Evolutionary conservation across 1,140 invertebrate genomes (phyloP).

Genomic region (Leguminivora glycinivorella): DNA sequence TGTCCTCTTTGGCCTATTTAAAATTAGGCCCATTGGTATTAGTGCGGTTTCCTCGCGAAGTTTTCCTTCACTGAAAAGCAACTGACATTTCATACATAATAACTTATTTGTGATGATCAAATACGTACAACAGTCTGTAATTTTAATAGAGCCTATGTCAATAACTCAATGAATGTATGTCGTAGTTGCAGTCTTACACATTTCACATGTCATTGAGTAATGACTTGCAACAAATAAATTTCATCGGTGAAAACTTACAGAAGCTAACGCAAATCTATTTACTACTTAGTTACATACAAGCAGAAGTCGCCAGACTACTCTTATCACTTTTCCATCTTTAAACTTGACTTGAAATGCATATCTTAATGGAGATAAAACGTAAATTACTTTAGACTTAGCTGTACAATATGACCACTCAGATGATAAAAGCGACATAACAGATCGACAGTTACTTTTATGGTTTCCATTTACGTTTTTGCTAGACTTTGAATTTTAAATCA

Average conservation of each 20-base stretch:
- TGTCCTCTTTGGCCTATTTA: no score
- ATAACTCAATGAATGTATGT: no score
- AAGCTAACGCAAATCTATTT: background rate
- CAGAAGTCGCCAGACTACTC: background rate
- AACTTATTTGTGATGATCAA: no score
- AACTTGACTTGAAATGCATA: conserved; percentile 10
- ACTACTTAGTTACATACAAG: no score
- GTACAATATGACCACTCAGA: conserved; percentile 14
- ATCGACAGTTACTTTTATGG: background rate
- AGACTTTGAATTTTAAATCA: background rate
- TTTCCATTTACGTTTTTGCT: background rate
- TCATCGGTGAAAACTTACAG: background rate
- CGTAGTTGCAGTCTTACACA: no score
- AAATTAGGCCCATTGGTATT: no score
- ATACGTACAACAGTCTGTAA: no score
- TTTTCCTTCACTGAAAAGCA: no score
- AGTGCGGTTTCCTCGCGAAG: no score
- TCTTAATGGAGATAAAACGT: background rate
- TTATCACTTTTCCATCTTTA: background rate
- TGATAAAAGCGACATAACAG: background rate
- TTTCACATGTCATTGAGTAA: background rate
- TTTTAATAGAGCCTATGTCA: no score
- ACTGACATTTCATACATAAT: no score
- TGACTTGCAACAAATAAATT: background rate
- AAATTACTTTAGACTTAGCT: background rate